Base-by-base conservation (phyloP, 1,140 invertebrate genomes). In the Bemisia tabaci region DNA sequence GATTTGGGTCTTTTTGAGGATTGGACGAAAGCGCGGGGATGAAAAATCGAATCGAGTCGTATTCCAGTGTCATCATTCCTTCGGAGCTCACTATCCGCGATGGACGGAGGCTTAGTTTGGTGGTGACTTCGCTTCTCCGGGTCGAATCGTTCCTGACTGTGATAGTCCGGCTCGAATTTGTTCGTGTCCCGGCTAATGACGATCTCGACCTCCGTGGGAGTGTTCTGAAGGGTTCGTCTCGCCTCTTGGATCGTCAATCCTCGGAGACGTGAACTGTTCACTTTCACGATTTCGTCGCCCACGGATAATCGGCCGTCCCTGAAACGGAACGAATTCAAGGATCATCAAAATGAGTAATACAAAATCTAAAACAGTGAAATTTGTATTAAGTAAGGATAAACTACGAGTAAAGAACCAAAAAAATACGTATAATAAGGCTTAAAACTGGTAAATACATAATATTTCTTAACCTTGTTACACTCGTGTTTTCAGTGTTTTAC, bases 281-380 rank as follows among this genome's bases (percentile, higher is more conserved):
- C 83, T 70, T 86, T 82, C 17, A 89, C 76, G 26, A 89, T 79
- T 74, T 88, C 86, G 71, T 89, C 87, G 0, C 84, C 85, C 48
- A 84, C 73, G 39, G 78, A 76, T 60, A 82, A 75, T 66, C 81
- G 77, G 11, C 82, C 82, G 76, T 84, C 81, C 70, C 83, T 85
- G 75, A 27, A 70, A 75, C 73, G 69, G 26, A 59, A 26, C 68
- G 71, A 25, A 65, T n/a, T n/a, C n/a, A n/a, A n/a, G n/a, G n/a
- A n/a, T n/a, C n/a, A 72, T 48, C 70, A 66, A 70, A 58, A 63
- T 59, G 65, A 61, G n/a, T n/a, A n/a, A n/a, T n/a, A n/a, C n/a
- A n/a, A n/a, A n/a, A n/a, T n/a, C n/a, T n/a, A n/a, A n/a, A n/a
- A n/a, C n/a, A n/a, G n/a, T n/a, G n/a, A n/a, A n/a, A n/a, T n/a